A percentile compares a stretch with the other conserved stretches of the same genome.
These are phyloP conservation scores for Picathartes gymnocephalus DNA, from an alignment of 2,113 vertebrate genomes.

Conservation along the genomic window DNA sequence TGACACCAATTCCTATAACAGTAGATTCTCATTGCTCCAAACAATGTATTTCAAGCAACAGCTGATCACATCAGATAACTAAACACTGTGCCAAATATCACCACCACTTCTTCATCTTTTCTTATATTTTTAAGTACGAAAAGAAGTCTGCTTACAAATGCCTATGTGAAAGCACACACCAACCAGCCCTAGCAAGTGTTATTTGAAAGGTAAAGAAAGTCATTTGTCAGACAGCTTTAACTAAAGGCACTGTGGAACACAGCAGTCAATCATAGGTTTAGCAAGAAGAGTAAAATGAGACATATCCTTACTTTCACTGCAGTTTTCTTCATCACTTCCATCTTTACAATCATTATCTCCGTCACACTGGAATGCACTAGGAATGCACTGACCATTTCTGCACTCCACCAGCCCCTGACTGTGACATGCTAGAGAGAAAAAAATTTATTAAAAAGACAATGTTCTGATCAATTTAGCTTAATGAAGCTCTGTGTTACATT, in stretches of 20 bases:
- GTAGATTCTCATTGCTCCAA: neutral
- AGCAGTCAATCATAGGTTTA: neutral
- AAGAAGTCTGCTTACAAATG: neutral
- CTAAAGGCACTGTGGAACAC: neutral
- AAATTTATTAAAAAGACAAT: neutral
- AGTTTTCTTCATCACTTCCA: constrained; percentile 90
- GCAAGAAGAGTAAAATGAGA: neutral
- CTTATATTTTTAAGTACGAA: neutral
- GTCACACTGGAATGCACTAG: constrained; percentile 87
- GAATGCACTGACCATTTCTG: constrained; percentile 87
- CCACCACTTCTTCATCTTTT: neutral
- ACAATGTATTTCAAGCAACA: neutral
- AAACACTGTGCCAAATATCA: neutral
- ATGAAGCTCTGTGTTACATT: neutral
- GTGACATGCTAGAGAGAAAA: constrained; percentile 77
- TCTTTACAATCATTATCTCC: constrained; percentile 94
- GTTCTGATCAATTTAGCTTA: neutral
- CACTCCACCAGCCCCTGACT: constrained; percentile 91
- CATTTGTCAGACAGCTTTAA: neutral
- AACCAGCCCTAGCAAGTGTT: neutral
- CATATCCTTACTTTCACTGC: constrained; percentile 67
- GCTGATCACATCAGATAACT: neutral
- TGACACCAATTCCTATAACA: neutral
- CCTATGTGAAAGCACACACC: neutral
- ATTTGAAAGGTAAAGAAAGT: neutral